Evolutionary conservation across 1,140 invertebrate genomes (phyloP), one percentile per base, ranked within the genome.

Genomic region (Olivierus martensii): DNA sequence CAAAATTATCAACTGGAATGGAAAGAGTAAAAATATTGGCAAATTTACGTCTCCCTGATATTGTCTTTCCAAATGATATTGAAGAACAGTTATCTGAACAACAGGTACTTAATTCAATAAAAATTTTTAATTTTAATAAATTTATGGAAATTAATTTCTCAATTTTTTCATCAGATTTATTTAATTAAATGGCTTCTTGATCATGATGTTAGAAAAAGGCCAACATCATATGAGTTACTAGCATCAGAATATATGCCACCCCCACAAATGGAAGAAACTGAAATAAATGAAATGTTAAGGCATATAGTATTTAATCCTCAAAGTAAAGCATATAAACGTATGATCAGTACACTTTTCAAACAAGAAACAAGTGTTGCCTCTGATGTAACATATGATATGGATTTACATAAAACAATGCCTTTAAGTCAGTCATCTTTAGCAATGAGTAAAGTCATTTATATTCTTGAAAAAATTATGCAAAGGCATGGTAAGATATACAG

Each of bases 201-300:
- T 65, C 88, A 95, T 63, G 85, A 94, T 68, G 79, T 87, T 1
- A 76, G 74, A 48, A 72, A 79, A 58, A 72, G 91, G 18, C 91
- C 91, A 0, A 84, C 86, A 1, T 83, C 87, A 72, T 58, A 79
- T 53, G 86, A 94, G 66, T 69, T 96, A 12, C 70, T 94, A 5
- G 71, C 79, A 45, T 89, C 85, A 1, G 78, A 85, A 52, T 77
- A 83, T 57, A 71, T 95, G 7, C 90, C 91, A 4, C 81, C 77
- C 34, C 80, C 73, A 10, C 71, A 80, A 53, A 75, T 88, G 28
- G 84, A 88, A 65, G 86, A 90, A 63, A 77, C 78, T 10, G 81
- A 84, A 62, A 63, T 91, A 10, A 78, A 83, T 55, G 83, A 86
- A 58, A 76, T 86, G 57, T 70, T 92, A 18, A 69, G 79, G 4